Percentiles rank a stretch among this genome's conserved stretches.
These are phyloP conservation scores for Heteractis magnifica DNA, from an alignment of 92 coral and sea anemone genomes.

Conservation along the genomic window DNA sequence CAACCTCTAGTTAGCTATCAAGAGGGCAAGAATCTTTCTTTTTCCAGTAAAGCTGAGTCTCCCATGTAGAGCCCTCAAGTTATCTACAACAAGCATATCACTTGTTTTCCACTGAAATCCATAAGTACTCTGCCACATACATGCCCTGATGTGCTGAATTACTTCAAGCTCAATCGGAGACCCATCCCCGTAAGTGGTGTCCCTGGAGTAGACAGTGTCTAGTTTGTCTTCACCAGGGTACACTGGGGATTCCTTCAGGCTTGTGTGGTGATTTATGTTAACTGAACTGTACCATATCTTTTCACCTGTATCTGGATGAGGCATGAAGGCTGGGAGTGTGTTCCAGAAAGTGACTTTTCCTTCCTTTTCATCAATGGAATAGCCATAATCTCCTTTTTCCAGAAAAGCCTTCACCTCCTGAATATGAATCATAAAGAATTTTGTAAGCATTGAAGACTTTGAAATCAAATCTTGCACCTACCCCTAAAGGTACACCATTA, in stretches of 20 bases:
- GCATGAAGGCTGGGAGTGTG: slow-evolving; percentile 37
- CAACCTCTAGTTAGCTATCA: slow-evolving; percentile 35
- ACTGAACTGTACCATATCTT: slow-evolving; percentile 50
- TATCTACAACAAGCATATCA: slow-evolving; percentile 67
- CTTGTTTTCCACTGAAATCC: slow-evolving; percentile 73
- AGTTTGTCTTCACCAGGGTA: slow-evolving; percentile 41
- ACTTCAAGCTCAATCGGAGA: slow-evolving; percentile 66
- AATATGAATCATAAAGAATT: not conserved
- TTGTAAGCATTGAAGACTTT: no score
- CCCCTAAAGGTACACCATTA: no score
- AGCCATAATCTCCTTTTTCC: slow-evolving; percentile 45
- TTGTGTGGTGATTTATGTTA: slow-evolving; percentile 30
- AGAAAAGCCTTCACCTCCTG: slow-evolving; percentile 49
- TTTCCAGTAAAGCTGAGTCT: slow-evolving; percentile 67
- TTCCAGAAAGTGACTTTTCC: slow-evolving; percentile 32
- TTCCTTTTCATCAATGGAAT: slow-evolving; percentile 30
- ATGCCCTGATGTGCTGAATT: slow-evolving; percentile 72
- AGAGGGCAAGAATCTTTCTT: slow-evolving; percentile 51
- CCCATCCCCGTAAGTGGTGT: slow-evolving; percentile 68
- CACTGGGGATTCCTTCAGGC: slow-evolving; percentile 38
- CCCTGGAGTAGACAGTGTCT: slow-evolving; percentile 40
- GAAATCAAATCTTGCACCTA: no score
- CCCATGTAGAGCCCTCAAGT: slow-evolving; percentile 63
- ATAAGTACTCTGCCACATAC: slow-evolving; percentile 71
- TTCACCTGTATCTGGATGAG: slow-evolving; percentile 51